phyloP scores from a whole-genome alignment of 2,113 vertebrate species.

The Anolis sagrei region DNA sequence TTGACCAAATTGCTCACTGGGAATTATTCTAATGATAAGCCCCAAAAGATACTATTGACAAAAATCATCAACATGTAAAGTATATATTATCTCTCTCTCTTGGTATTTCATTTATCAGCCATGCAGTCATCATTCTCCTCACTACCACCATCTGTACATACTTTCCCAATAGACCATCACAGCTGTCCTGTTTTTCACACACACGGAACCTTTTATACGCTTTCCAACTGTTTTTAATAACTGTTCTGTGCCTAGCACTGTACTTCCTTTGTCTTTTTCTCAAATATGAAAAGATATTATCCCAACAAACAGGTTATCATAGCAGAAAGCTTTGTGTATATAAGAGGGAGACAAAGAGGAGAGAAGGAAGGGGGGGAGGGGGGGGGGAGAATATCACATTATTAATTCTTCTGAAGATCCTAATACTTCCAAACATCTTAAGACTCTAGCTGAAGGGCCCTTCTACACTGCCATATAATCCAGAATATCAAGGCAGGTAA shows the following conservation, averaged over 20 bases:
- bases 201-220: constrained; percentile 75
- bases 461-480: too few species aligned
- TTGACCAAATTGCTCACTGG: constrained; percentile 61
- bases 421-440: rapidly evolving
- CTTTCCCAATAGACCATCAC: constrained; percentile 82
- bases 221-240: constrained; percentile 78
- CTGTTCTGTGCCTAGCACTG: constrained; percentile 67
- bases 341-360: neutral
- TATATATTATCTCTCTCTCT: constrained; percentile 18
- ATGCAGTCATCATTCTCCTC: constrained; percentile 70
- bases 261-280: constrained; percentile 70
- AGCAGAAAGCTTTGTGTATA: constrained; percentile 5
- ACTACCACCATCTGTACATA: constrained; percentile 80
- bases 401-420: constrained; percentile 5
- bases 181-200: constrained; percentile 83
- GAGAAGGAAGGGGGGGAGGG: constrained; percentile 39
- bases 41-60: constrained; percentile 66
- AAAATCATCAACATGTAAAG: constrained; percentile 67
- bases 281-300: constrained; percentile 63
- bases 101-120: constrained; percentile 73
- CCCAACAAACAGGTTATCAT: constrained; percentile 66
- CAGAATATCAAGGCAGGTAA: too few species aligned
- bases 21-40: constrained; percentile 42
- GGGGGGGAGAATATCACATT: constrained; percentile 58
- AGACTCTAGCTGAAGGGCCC: neutral